Base-by-base conservation (phyloP, 2,888 invertebrate genomes). In the Aethes cnicana region DNA sequence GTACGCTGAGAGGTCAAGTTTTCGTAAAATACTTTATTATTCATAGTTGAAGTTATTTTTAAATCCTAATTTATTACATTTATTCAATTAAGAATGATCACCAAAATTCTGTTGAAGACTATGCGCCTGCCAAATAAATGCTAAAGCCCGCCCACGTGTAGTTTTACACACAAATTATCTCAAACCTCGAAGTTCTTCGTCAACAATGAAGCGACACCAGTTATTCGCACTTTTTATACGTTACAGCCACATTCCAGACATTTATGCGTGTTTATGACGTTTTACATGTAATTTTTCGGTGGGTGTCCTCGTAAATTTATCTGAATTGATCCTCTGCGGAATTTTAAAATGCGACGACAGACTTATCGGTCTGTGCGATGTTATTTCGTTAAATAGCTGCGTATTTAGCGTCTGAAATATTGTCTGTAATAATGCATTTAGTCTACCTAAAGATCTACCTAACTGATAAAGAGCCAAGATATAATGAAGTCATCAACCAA, bases 291-390 rank as follows among this genome's bases (percentile, higher is more conserved):
- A 25, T 25, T 25, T 3, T 3, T n/a, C 21, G 8, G 17, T 25
- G 18, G 41, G 41, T 41, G 47, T 39, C 14, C 32, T 25, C 41
- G 25, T 41, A 48, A 48, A 48, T 48, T 25, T 17, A 4, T 4
- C 6, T 47, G 25, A 39, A 25, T 17, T n/a, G 20, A 28, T 12
- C 25, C 6, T 41, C 25, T n/a, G 18, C 17, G 16, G 18, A 7
- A 12, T 37, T 37, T 21, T n/a, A n/a, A 23, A 16, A 23, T 21
- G 18, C 33, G 33, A 14, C 8, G 48, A 48, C 33, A 25, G 20
- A 41, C n/a, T 33, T 41, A 41, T 48, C 23, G 7, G 23, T 21
- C 9, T 23, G 23, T 16, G 3, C 2, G 6, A 5, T n/a, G n/a
- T n/a, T n/a, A n/a, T 8, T 39, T 5, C 16, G n/a, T 25, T 16